Evolutionary conservation across 2,113 vertebrate species (phyloP).

Genomic region (Cricetomys ansorgei): DNA sequence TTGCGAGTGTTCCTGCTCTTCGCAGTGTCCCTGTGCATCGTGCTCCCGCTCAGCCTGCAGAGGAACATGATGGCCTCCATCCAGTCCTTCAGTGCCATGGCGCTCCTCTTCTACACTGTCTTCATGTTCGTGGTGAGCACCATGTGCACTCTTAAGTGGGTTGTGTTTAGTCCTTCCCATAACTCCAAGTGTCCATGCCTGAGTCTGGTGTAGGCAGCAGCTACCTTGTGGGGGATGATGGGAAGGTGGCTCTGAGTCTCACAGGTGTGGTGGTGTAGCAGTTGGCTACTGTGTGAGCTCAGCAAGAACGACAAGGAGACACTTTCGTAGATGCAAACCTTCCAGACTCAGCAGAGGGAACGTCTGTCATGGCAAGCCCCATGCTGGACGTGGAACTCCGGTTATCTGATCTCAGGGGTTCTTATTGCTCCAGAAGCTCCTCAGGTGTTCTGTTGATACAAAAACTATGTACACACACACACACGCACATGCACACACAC

Average conservation of each 20-base stretch:
- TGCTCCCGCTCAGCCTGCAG: constrained; percentile 97
- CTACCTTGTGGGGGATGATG: accelerated
- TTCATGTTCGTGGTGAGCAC: constrained; percentile 98
- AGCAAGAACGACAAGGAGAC: too few relatives aligned
- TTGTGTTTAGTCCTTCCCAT: too few relatives aligned
- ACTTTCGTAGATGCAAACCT: too few relatives aligned
- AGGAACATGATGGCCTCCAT: constrained; percentile 99
- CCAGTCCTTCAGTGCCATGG: constrained; percentile 99
- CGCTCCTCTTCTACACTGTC: constrained; percentile 95
- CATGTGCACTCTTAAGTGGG: accelerated
- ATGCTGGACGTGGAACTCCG: too few relatives aligned
- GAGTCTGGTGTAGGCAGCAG: background rate
- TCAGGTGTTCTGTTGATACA: too few relatives aligned
- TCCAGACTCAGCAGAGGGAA: too few relatives aligned
- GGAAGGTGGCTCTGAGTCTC: background rate
- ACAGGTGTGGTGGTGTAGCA: background rate
- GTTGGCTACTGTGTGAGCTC: too few relatives aligned
- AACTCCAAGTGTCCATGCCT: background rate
- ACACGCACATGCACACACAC: too few relatives aligned
- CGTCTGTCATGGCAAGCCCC: too few relatives aligned
- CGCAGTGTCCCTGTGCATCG: constrained; percentile 93
- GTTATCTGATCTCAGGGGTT: too few relatives aligned
- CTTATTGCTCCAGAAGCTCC: too few relatives aligned
- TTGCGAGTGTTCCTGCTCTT: constrained; percentile 94
- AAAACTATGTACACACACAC: too few relatives aligned